Conservation (phyloP, 2,888 invertebrate genomes). For the Oscheius sp. region DNA sequence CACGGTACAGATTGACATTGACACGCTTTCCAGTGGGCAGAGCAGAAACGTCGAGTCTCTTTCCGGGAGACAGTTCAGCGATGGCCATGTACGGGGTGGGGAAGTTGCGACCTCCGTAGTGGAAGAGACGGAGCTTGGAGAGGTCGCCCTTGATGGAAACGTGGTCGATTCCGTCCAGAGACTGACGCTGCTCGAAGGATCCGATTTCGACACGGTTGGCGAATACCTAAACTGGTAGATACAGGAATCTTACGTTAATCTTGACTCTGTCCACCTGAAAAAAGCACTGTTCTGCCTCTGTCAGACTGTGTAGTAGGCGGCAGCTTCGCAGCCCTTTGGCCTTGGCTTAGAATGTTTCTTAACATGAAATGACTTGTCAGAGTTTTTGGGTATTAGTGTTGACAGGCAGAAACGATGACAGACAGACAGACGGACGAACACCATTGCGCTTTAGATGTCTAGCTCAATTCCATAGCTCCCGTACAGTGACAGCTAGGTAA, state of each 20-base stretch:
- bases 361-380: no score
- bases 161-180: constrained; percentile 70
- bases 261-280: background rate
- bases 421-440: no score
- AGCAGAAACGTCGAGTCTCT: constrained; percentile 70
- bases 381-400: no score
- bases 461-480: no score
- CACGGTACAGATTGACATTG: constrained; percentile 70
- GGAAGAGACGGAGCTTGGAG: constrained; percentile 67
- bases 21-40: constrained; percentile 70
- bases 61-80: constrained; percentile 68
- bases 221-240: constrained; percentile 56
- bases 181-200: constrained; percentile 68
- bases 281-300: background rate
- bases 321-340: no score
- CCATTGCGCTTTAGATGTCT: no score
- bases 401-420: no score
- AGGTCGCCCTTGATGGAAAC: constrained; percentile 71
- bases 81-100: constrained; percentile 70
- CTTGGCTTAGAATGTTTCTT: no score
- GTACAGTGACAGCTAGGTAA: no score
- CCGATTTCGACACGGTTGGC: constrained; percentile 71
- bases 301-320: no score
- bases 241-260: background rate
- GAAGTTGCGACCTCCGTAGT: constrained; percentile 71